A percentile compares a stretch with the other conserved stretches of the same genome.
phyloP scores from a whole-genome alignment of 1,140 invertebrate species.

The Zaprionus ghesquierei region DNA sequence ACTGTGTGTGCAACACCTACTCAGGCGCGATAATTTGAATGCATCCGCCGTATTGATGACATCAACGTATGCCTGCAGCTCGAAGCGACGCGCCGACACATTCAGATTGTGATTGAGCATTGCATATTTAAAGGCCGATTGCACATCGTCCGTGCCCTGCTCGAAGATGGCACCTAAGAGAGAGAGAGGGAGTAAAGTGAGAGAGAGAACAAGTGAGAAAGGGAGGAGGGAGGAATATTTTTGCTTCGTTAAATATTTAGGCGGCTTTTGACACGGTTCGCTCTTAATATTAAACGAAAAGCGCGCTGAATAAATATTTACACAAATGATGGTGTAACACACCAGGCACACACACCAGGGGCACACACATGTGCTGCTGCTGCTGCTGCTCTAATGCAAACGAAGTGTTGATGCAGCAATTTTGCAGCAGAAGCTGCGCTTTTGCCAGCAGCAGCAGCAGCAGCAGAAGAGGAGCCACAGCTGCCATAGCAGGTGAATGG shows the following conservation, averaged over 20 bases:
- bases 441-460: constrained; percentile 46
- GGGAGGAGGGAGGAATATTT: constrained; percentile 44
- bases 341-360: constrained; percentile 33
- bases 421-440: constrained; percentile 61
- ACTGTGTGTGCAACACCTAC: constrained; percentile 87
- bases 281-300: constrained; percentile 78
- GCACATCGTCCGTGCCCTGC: constrained; percentile 93
- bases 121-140: constrained; percentile 93
- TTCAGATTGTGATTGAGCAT: constrained; percentile 92
- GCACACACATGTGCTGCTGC: constrained; percentile 19
- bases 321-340: constrained; percentile 70
- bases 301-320: constrained; percentile 73
- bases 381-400: constrained; percentile 59
- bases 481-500: constrained; percentile 34
- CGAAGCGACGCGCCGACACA: constrained; percentile 88
- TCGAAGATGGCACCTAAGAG: constrained; percentile 92
- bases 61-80: constrained; percentile 93
- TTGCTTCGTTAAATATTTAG: constrained; percentile 80
- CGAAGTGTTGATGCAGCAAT: constrained; percentile 79
- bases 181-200: neutral
- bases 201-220: neutral
- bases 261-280: constrained; percentile 73
- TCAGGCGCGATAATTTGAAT: constrained; percentile 93
- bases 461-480: constrained; percentile 20
- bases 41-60: constrained; percentile 96